A percentile compares a stretch with the other conserved stretches of the same genome.
Evolutionary conservation across 2,113 vertebrate species (phyloP).

Genomic region (Scopus umbretta): DNA sequence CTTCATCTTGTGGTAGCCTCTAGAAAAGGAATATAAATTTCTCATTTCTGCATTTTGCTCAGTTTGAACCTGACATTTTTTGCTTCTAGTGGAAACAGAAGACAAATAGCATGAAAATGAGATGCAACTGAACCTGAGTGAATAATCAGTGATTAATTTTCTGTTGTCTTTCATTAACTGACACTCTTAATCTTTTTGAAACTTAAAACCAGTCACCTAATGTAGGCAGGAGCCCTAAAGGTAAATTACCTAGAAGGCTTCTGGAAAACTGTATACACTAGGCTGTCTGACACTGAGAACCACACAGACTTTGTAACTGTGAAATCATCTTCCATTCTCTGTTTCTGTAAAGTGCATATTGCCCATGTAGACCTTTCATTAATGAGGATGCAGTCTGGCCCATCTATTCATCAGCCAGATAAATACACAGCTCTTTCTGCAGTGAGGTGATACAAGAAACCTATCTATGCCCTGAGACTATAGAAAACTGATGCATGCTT

Average conservation of each 20-base stretch:
- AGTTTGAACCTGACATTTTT: not conserved
- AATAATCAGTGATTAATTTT: not conserved
- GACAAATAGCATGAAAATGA: not conserved
- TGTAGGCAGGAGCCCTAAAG: not conserved
- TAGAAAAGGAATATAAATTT: not conserved
- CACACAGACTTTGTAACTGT: not conserved
- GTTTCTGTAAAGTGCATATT: accelerated
- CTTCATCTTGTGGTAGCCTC: not conserved
- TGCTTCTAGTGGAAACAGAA: not conserved
- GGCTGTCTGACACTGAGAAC: not conserved
- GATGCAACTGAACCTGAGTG: not conserved
- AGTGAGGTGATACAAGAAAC: not conserved
- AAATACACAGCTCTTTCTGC: not conserved
- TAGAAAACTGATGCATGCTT: not conserved
- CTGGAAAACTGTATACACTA: not conserved
- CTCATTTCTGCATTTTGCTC: not conserved
- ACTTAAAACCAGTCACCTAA: not conserved
- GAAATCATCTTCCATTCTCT: not conserved
- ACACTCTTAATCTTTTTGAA: not conserved
- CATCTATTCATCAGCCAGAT: not conserved
- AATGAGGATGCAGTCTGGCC: not conserved
- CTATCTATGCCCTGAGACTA: not conserved
- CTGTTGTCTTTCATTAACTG: not conserved
- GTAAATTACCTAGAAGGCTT: not conserved
- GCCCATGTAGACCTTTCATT: not conserved